Evolutionary conservation across 2,113 vertebrate species (phyloP).

Genomic region (Bettongia penicillata): DNA sequence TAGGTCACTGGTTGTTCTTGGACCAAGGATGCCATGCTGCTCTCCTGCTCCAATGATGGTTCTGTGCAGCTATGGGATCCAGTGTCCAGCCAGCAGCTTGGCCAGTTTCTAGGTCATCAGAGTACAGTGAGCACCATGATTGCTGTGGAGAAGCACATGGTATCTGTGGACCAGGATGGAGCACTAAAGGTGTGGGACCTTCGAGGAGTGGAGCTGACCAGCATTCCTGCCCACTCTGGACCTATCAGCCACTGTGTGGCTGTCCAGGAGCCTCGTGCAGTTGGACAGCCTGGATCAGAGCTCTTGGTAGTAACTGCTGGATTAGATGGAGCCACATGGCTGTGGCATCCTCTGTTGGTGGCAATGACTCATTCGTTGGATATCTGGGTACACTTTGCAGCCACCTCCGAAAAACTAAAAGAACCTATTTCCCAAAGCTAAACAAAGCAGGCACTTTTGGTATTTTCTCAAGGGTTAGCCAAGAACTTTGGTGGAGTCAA

Average conservation of each 20-base stretch:
- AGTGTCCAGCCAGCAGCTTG: no score
- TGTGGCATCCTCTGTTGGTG: conserved; percentile 80
- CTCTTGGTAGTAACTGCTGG: conserved; percentile 77
- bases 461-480: no score
- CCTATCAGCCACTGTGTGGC: conserved; percentile 84
- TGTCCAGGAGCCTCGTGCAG: conserved; percentile 55
- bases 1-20: conserved; percentile 92
- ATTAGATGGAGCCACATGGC: conserved; percentile 72
- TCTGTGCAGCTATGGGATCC: no score
- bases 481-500: no score
- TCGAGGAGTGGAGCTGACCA: conserved; percentile 85
- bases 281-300: conserved; percentile 68
- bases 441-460: no score
- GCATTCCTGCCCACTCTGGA: conserved; percentile 86
- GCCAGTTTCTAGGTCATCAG: no score
- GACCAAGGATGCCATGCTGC: conserved; percentile 79
- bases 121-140: no score
- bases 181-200: conserved; percentile 88
- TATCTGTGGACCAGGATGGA: conserved; percentile 86
- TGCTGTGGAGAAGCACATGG: conserved; percentile 85
- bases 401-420: no score
- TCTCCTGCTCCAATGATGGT: no score
- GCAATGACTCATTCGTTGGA: no score
- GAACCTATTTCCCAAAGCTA: no score
- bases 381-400: no score